Percentiles rank a stretch among this genome's conserved stretches.
These are phyloP conservation scores for Philypnodon macrostomus DNA, from an alignment of 2,797 vertebrate species.

Conservation along the genomic window DNA sequence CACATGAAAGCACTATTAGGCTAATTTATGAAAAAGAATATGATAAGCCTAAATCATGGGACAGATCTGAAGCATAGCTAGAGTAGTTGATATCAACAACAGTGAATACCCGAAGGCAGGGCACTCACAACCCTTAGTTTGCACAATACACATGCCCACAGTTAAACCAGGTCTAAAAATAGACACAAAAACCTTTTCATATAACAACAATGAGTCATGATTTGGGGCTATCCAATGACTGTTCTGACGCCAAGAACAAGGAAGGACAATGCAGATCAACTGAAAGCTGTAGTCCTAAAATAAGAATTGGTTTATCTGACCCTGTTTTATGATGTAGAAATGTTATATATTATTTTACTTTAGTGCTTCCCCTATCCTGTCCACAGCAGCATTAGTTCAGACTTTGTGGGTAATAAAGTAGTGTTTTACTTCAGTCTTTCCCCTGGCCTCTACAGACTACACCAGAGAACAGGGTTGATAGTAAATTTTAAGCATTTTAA, in stretches of 20 bases:
- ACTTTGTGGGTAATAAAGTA: too few relatives aligned
- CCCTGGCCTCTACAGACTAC: too few relatives aligned
- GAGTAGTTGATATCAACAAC: conserved; percentile 30
- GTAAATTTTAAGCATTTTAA: too few relatives aligned
- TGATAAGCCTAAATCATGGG: neutral
- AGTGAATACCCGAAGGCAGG: conserved; percentile 40
- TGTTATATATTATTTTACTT: too few relatives aligned
- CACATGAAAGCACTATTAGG: too few relatives aligned
- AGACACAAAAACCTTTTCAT: neutral
- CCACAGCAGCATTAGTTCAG: too few relatives aligned
- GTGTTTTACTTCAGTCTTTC: too few relatives aligned
- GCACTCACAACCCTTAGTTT: conserved; percentile 28
- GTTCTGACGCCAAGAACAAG: neutral
- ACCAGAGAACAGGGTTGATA: too few relatives aligned
- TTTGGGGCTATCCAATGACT: conserved; percentile 17
- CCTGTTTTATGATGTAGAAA: too few relatives aligned
- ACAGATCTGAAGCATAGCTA: neutral
- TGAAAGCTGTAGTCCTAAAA: too few relatives aligned
- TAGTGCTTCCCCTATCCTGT: too few relatives aligned
- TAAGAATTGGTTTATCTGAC: too few relatives aligned
- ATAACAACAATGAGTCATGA: conserved; percentile 14
- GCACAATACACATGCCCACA: conserved; percentile 11
- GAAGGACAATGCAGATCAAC: neutral
- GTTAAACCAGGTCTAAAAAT: conserved; percentile 4
- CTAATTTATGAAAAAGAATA: neutral